These are phyloP conservation scores for Sinocyclocheilus maitianheensis DNA, from an alignment of 2,113 vertebrate species.

Conservation along the genomic window DNA sequence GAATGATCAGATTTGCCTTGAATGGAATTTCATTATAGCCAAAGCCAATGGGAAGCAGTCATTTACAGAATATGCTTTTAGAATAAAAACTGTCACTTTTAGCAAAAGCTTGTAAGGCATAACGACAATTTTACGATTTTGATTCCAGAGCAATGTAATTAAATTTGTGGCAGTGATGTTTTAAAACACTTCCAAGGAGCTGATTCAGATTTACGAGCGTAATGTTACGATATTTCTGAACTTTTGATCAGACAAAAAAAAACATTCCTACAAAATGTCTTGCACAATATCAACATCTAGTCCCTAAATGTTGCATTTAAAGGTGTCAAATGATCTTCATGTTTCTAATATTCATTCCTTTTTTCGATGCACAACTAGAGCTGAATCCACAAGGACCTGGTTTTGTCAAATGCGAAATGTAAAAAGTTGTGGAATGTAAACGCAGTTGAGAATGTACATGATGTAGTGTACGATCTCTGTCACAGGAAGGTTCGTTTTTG, in stretches of 20 bases:
- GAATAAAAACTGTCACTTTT: conserved; percentile 11
- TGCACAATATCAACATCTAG: background rate
- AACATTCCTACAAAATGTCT: background rate
- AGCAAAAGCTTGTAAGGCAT: background rate
- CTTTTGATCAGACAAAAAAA: background rate
- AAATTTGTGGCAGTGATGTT: background rate
- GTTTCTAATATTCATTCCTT: background rate
- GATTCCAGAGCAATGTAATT: conserved; percentile 4
- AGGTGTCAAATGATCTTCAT: background rate
- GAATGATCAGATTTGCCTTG: conserved; percentile 27
- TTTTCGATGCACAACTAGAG: background rate
- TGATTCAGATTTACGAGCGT: background rate
- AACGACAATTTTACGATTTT: background rate
- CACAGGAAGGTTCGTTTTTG: conserved; percentile 19
- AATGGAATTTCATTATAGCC: conserved; percentile 29
- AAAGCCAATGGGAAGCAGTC: conserved; percentile 29
- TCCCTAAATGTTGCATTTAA: conserved; percentile 2
- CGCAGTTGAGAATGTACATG: conserved; percentile 20
- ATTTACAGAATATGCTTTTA: conserved; percentile 28
- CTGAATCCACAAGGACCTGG: conserved; percentile 1
- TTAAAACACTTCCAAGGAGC: background rate
- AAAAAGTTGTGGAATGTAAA: conserved; percentile 41
- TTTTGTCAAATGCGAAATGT: conserved; percentile 30
- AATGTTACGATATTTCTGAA: background rate
- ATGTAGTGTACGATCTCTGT: conserved; percentile 7